Percentiles rank a stretch among this genome's conserved stretches.
phyloP scores from a whole-genome alignment of 2,797 vertebrate species.

The Bufotes viridis region DNA sequence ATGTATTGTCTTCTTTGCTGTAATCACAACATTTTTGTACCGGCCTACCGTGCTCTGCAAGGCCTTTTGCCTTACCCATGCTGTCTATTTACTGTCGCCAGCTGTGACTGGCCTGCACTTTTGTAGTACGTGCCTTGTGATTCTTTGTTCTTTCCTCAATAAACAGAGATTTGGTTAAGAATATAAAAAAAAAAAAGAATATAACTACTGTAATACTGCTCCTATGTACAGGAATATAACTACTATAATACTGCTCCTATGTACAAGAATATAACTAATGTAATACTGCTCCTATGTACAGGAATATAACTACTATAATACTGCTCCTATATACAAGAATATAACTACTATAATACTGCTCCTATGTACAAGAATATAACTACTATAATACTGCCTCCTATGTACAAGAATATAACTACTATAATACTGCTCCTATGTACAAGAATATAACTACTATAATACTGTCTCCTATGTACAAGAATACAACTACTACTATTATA shows the following conservation, averaged over 20 bases:
- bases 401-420: constrained; percentile 9
- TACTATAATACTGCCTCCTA: not conserved
- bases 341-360: constrained; percentile 13
- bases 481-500: constrained; percentile 16
- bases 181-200: no score
- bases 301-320: constrained; percentile 15
- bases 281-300: constrained; percentile 3
- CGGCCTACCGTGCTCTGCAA: no score
- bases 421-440: not conserved
- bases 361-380: not conserved
- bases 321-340: not conserved
- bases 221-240: constrained; percentile 10
- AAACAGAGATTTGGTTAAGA: no score
- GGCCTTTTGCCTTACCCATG: no score
- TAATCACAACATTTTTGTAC: no score
- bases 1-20: no score
- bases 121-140: no score
- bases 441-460: constrained; percentile 13
- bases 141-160: no score
- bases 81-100: no score
- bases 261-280: constrained; percentile 10
- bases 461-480: constrained; percentile 8
- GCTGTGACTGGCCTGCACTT: no score
- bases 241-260: constrained; percentile 9
- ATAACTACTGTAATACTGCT: constrained; percentile 10